Evolutionary conservation across 2,797 vertebrate genomes (phyloP).

Genomic region (Aldrovandia affinis): DNA sequence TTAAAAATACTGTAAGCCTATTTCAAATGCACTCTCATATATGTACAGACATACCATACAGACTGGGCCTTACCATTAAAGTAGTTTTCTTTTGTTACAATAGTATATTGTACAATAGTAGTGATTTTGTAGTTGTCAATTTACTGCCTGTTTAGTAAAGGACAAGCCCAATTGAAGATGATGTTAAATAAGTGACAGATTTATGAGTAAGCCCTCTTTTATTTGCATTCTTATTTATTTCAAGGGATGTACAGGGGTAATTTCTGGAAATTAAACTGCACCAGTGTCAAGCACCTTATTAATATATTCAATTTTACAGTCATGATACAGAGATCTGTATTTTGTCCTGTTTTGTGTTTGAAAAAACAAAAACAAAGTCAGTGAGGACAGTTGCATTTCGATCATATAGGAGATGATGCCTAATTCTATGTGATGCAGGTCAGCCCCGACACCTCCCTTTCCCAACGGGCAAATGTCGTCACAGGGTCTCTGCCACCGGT

Average conservation of each 20-base stretch:
- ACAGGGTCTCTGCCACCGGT: not conserved
- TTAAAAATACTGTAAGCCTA: no score
- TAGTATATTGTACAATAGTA: no score
- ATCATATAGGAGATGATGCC: not conserved
- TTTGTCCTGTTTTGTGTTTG: not conserved
- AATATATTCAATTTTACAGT: not conserved
- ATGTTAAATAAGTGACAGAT: not conserved
- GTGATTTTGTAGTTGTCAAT: no score
- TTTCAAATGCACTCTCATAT: no score
- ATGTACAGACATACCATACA: no score
- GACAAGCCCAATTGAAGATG: no score
- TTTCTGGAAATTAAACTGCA: not conserved
- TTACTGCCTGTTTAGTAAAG: no score
- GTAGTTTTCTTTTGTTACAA: no score
- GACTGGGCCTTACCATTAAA: no score
- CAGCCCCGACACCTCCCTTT: not conserved
- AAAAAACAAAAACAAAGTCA: not conserved
- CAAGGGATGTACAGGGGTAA: not conserved
- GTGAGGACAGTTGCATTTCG: not conserved
- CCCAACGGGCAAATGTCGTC: not conserved
- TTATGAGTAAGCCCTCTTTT: not conserved
- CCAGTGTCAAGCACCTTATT: not conserved
- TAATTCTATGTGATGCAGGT: conserved; percentile 25
- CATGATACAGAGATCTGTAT: not conserved
- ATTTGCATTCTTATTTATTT: not conserved